Evolutionary conservation across 2,888 invertebrate species (phyloP).

Genomic region (Thalpophila matura): DNA sequence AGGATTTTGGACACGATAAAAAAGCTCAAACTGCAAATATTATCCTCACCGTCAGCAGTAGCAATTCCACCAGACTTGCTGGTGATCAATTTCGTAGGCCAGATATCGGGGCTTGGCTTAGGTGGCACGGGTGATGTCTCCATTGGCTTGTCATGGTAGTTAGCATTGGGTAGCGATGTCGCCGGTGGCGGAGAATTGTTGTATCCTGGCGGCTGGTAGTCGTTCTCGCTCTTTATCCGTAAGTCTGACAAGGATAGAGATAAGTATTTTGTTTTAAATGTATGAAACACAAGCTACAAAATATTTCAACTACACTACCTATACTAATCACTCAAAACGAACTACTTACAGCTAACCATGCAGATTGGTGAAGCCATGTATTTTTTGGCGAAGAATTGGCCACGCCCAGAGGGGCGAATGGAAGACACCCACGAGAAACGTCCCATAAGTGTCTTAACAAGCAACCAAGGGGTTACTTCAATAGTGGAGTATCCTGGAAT

Average conservation of each 20-base stretch:
- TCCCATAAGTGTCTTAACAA: background rate
- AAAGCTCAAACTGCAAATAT: background rate
- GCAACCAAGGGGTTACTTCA: constrained; percentile 10
- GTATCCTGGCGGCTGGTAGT: constrained; percentile 89
- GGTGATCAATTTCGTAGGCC: constrained; percentile 92
- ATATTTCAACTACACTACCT: background rate
- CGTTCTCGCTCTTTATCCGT: constrained; percentile 93
- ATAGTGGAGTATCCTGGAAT: too few species aligned
- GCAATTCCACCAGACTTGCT: constrained; percentile 95
- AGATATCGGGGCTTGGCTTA: constrained; percentile 91
- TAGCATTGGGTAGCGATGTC: constrained; percentile 85
- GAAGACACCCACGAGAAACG: background rate
- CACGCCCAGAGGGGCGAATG: background rate
- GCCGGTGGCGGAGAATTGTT: constrained; percentile 91
- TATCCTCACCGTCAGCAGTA: constrained; percentile 94
- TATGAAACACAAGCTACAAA: background rate
- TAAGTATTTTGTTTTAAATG: background rate
- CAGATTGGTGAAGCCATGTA: constrained; percentile 28
- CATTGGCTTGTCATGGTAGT: constrained; percentile 86
- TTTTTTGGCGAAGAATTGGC: constrained; percentile 43
- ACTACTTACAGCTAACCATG: constrained; percentile 40
- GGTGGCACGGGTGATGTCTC: constrained; percentile 90
- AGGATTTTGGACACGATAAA: too few species aligned
- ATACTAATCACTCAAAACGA: constrained; percentile 22
- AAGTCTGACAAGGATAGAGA: constrained; percentile 91